Conservation (phyloP, 2,113 vertebrate species). For the Peromyscus maniculatus region DNA sequence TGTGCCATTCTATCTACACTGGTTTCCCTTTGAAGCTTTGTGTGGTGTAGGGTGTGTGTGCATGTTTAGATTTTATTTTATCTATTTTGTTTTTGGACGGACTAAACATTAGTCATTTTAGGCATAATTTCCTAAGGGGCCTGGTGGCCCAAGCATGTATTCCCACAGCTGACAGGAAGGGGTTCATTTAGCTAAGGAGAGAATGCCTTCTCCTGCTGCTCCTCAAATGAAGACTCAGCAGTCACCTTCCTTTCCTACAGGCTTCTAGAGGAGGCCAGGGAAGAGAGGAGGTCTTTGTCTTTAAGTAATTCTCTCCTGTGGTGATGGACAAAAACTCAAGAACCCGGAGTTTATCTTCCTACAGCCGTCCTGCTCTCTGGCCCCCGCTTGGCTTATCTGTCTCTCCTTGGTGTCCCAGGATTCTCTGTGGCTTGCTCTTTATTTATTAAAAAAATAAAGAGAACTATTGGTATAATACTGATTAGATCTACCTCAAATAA, state of each 20-base stretch:
- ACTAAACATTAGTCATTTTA: constrained; percentile 66
- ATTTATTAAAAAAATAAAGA: constrained; percentile 64
- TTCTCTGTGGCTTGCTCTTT: constrained; percentile 26
- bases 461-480: background rate
- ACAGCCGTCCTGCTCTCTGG: constrained; percentile 9
- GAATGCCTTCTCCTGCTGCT: constrained; percentile 72
- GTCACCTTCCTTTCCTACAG: constrained; percentile 59
- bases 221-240: constrained; percentile 74
- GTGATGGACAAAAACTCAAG: background rate
- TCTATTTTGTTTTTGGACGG: background rate
- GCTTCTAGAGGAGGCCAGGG: constrained; percentile 49
- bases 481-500: constrained; percentile 13
- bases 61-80: background rate
- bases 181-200: constrained; percentile 67
- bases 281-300: constrained; percentile 52
- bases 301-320: constrained; percentile 31
- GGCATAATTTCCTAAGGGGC: constrained; percentile 63
- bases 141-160: constrained; percentile 40
- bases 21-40: constrained; percentile 12
- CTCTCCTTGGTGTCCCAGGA: background rate
- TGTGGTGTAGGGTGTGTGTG: background rate
- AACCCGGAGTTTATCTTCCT: background rate
- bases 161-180: constrained; percentile 67
- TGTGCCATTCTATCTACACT: background rate
- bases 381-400: background rate